These are phyloP conservation scores for Apeira syringaria DNA, from an alignment of 2,888 invertebrate species.

Conservation along the genomic window DNA sequence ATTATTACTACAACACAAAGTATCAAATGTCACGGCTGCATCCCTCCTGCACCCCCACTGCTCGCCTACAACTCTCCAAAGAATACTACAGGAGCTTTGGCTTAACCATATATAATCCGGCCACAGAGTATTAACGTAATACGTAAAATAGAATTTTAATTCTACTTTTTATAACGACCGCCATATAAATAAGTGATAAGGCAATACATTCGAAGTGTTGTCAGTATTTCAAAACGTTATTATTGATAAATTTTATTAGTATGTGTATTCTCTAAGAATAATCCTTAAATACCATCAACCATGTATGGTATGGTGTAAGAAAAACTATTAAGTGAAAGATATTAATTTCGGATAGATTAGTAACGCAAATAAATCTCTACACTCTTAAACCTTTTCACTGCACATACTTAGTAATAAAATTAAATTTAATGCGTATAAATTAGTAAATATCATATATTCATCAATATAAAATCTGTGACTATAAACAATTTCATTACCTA, in stretches of 20 bases:
- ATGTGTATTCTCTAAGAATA: not conserved
- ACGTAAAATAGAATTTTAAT: too few species aligned
- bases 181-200: too few species aligned
- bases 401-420: conserved; percentile 21
- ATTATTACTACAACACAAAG: too few species aligned
- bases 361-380: conserved; percentile 24
- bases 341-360: conserved; percentile 14
- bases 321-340: conserved; percentile 1
- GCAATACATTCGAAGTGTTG: too few species aligned
- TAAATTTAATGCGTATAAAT: conserved; percentile 28
- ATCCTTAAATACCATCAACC: conserved; percentile 1
- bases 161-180: too few species aligned
- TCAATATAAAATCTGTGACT: conserved; percentile 22
- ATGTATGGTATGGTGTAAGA: not conserved
- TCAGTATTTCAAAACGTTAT: too few species aligned
- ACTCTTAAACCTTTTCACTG: conserved; percentile 13
- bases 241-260: conserved; percentile 3
- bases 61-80: too few species aligned
- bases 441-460: conserved; percentile 29
- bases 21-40: too few species aligned
- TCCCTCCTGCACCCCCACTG: too few species aligned
- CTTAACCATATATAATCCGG: too few species aligned
- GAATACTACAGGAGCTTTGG: too few species aligned
- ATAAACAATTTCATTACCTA: conserved; percentile 27
- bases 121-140: too few species aligned